Percentiles rank a stretch among this genome's conserved stretches.
These are phyloP conservation scores for Pogonognathellus flavescens DNA, from an alignment of 1,140 invertebrate species.

Conservation along the genomic window DNA sequence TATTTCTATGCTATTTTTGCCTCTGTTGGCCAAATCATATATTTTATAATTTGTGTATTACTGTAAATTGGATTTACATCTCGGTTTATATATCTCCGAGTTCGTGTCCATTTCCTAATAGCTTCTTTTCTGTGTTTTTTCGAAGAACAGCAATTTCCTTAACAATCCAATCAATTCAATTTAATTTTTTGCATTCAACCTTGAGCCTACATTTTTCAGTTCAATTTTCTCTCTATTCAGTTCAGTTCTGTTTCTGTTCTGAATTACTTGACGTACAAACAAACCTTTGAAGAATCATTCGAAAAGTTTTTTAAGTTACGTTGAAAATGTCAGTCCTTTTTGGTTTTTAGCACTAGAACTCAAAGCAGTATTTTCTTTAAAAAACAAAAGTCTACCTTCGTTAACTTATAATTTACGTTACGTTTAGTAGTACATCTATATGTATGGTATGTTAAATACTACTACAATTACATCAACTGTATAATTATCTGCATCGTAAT, in stretches of 20 bases:
- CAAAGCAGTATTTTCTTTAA: slow-evolving; percentile 10
- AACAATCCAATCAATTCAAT: slow-evolving; percentile 28
- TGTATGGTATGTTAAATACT: slow-evolving; percentile 2
- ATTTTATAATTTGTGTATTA: slow-evolving; percentile 1
- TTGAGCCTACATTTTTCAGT: slow-evolving; percentile 46
- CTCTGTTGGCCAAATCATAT: slow-evolving; percentile 29
- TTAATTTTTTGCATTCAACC: slow-evolving; percentile 19
- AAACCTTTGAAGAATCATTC: not conserved
- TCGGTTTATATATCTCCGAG: not conserved
- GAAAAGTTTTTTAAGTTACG: slow-evolving; percentile 28
- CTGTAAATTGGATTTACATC: not conserved
- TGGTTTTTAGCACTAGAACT: slow-evolving; percentile 48
- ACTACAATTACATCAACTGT: not conserved
- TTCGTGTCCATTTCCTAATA: too few relatives aligned
- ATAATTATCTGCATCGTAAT: not conserved
- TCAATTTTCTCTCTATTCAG: slow-evolving; percentile 40
- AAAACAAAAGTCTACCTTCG: slow-evolving; percentile 19
- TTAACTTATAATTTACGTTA: not conserved
- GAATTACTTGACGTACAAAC: slow-evolving; percentile 7
- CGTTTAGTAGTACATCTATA: slow-evolving; percentile 2
- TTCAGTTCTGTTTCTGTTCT: slow-evolving; percentile 40
- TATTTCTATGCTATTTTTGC: slow-evolving; percentile 29
- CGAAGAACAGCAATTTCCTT: slow-evolving; percentile 2
- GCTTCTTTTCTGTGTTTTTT: not conserved
- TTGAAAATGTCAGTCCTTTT: slow-evolving; percentile 48